phyloP scores from a whole-genome alignment of 1,140 invertebrate genomes.

The Paraescarpia echinospica region DNA sequence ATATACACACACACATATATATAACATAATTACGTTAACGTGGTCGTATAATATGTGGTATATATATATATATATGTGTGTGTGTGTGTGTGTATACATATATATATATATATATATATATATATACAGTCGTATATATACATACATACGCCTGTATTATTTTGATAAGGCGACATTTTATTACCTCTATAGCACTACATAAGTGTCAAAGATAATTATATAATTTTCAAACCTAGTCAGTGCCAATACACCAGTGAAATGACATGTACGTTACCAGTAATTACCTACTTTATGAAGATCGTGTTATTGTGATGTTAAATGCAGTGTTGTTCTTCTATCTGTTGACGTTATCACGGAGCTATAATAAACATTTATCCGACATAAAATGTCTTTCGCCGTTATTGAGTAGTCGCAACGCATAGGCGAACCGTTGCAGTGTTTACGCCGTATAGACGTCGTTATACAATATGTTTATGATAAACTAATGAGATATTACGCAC shows the following conservation, averaged over 20 bases:
- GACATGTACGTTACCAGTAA: neutral
- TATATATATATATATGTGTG: neutral
- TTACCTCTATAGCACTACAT: too few relatives aligned
- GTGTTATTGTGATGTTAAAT: neutral
- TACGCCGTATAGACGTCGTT: neutral
- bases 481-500: neutral
- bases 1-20: neutral
- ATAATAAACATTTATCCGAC: neutral
- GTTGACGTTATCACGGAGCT: neutral
- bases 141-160: neutral
- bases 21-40: too few relatives aligned
- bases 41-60: too few relatives aligned
- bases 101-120: constrained; percentile 2
- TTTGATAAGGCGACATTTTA: too few relatives aligned
- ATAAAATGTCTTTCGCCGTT: neutral
- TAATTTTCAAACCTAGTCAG: neutral
- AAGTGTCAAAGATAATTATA: neutral
- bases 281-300: neutral
- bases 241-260: neutral
- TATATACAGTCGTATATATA: neutral
- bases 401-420: neutral
- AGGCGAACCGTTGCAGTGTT: neutral
- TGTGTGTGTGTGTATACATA: neutral
- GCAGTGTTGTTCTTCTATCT: neutral
- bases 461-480: neutral